Evolutionary conservation across 2,113 vertebrate species (phyloP), one percentile per base, ranked within the genome.

Genomic region (Xiphophorus maculatus): DNA sequence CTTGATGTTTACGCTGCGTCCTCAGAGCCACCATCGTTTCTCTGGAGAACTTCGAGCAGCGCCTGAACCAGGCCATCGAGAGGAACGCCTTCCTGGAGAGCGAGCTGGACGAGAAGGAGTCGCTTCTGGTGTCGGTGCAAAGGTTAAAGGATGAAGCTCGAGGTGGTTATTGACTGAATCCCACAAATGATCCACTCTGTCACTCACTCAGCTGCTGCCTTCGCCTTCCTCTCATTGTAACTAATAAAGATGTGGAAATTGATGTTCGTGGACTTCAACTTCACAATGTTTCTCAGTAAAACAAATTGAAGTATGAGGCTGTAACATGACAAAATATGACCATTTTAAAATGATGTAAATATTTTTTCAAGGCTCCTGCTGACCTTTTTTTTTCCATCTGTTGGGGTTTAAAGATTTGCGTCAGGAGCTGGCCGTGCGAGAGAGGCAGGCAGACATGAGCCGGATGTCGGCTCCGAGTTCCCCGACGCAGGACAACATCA

Each of bases 1-100:
- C 15, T 15, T 44, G 58, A 67, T 28, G 61, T 0, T 9, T 54
- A 44, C 48, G 0, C 10, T 3, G 2, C 37, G 3, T 33, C 5
- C 32, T 72, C 93, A 99, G 98, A 90, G 97, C 98, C 40, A 99
- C 97, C 29, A 98, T 99, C 77, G 95, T 96, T 91, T 99, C 98
- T 30, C 92, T 99, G 93, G 98, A 99, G 94, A 98, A 97, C 91
- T 99, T 99, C 69, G 98, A 99, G 91, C 97, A 97, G 89, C 96
- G 97, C 80, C 93, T 99, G 91, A 99, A 99, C 94, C 97, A 98
- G 92, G 97, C 97, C 82, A 99, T 99, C 79, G 98, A 99, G 92
- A 95, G 98, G 91, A 99, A 99, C 66, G 98, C 98, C 0, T 99
- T 99, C 94, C 95, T 99, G 90, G 98, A 99, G 94, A 99, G 97